These are phyloP conservation scores for Euspilapteryx auroguttella DNA, from an alignment of 2,888 invertebrate species.

Conservation along the genomic window DNA sequence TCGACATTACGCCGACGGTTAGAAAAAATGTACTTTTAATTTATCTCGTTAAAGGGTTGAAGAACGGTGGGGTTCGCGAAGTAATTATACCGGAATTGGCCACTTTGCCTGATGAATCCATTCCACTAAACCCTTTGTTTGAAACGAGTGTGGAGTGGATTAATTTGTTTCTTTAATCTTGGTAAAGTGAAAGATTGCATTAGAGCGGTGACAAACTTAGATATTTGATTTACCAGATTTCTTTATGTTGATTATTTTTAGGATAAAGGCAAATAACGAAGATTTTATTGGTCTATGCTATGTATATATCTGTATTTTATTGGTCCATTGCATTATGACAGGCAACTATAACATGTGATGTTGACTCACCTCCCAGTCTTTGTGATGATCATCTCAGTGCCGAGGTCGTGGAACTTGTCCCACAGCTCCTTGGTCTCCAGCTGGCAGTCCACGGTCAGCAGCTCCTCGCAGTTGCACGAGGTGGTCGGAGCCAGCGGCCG, in stretches of 20 bases:
- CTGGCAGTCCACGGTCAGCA: constrained; percentile 83
- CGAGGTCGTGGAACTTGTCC: constrained; percentile 94
- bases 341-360: no score
- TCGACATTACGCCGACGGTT: constrained; percentile 47
- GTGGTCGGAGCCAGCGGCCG: constrained; percentile 44
- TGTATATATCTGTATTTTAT: no score
- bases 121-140: constrained; percentile 37
- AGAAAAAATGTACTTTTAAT: constrained; percentile 62
- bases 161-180: constrained; percentile 43
- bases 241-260: background rate
- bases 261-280: no score
- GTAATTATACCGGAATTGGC: constrained; percentile 60
- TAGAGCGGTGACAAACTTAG: constrained; percentile 25
- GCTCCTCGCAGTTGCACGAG: constrained; percentile 81
- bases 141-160: constrained; percentile 41
- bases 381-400: constrained; percentile 98
- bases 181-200: constrained; percentile 46
- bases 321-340: no score
- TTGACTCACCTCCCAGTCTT: constrained; percentile 88
- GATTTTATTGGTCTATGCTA: no score
- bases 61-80: constrained; percentile 53
- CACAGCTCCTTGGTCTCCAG: constrained; percentile 95
- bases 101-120: constrained; percentile 60
- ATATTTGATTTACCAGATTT: constrained; percentile 13
- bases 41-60: constrained; percentile 63